Conservation (phyloP, 2,113 vertebrate species). For the Capricornis sumatraensis region DNA sequence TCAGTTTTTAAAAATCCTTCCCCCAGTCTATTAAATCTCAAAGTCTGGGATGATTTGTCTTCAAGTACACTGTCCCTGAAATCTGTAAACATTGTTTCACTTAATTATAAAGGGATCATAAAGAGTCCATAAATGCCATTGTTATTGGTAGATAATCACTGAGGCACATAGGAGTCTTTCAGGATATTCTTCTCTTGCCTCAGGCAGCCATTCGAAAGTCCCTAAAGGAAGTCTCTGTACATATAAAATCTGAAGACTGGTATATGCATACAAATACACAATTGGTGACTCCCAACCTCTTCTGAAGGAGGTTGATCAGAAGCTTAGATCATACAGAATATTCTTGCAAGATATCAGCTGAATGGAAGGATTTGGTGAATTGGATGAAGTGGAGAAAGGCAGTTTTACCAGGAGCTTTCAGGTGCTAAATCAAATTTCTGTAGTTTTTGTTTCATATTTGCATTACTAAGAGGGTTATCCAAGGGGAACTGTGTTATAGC, state of each 20-base stretch:
- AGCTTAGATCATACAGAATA: not conserved
- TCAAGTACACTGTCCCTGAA: not conserved
- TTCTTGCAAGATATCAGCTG: not conserved
- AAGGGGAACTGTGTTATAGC: not conserved
- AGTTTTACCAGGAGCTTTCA: not conserved
- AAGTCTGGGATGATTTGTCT: not conserved
- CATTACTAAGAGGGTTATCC: not conserved
- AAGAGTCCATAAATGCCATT: not conserved
- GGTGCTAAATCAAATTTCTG: not conserved
- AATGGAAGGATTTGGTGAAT: constrained; percentile 9
- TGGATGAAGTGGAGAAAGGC: not conserved
- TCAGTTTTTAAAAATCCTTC: not conserved
- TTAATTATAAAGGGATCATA: not conserved
- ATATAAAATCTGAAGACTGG: not conserved
- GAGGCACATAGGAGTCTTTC: not conserved
- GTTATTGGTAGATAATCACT: not conserved
- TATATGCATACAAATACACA: not conserved
- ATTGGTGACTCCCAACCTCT: not conserved
- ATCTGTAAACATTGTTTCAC: not conserved
- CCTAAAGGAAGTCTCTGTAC: not conserved
- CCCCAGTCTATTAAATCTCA: not conserved
- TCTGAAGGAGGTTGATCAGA: not conserved
- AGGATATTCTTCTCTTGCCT: not conserved
- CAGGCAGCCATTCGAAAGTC: not conserved
- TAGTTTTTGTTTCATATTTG: not conserved